Base-by-base conservation (phyloP, 2,797 vertebrate genomes). In the Jordanella pulchra region DNA sequence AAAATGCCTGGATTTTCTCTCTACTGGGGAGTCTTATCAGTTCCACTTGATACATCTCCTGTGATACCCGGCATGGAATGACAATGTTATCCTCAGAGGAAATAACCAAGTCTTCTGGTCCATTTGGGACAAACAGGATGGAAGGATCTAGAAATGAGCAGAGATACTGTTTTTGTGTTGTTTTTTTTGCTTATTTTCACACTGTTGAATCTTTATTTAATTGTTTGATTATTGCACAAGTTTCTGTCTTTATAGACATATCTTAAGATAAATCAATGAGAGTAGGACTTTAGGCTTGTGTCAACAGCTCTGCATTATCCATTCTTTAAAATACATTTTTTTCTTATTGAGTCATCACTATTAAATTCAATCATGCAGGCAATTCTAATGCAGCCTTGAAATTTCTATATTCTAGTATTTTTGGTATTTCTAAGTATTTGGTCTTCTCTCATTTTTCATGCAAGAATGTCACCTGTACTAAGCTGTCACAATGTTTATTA, bases 61-160 rank as follows among this genome's bases (percentile, higher is more conserved):
- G 89, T 0, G 96, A 97, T 0, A 95, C 95, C 0, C 96, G 96
- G 68, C 98, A 99, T 13, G 97, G 94, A 75, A 99, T 96, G 25
- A 86, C 69, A 6, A 84, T 90, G 14, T 93, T 93, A 0, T 75
- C 45, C 39, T 93, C 71, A 65, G 90, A 83, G 0, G 94, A 69
- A 35, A 95, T 91, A 0, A 94, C 79, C 63, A 93, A 81, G 64
- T 96, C 93, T 1, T 94, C 89, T 1, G 92, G 76, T 1, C 18
- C 84, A 76, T 94, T 92, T 0, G 95, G 93, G 65, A 97, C 94
- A 61, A 99, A 99, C 13, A 95, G 95, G 75, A 91, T 85, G 1
- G 91, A 77, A 3, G 96, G 95, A 82, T 99, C 98, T 99, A n/a
- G 44, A 53, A 42, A 45, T 7, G 50, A 9, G 7, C 9, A 80